These are phyloP conservation scores for Sturmia bella DNA, from an alignment of 2,888 invertebrate species.

Conservation along the genomic window DNA sequence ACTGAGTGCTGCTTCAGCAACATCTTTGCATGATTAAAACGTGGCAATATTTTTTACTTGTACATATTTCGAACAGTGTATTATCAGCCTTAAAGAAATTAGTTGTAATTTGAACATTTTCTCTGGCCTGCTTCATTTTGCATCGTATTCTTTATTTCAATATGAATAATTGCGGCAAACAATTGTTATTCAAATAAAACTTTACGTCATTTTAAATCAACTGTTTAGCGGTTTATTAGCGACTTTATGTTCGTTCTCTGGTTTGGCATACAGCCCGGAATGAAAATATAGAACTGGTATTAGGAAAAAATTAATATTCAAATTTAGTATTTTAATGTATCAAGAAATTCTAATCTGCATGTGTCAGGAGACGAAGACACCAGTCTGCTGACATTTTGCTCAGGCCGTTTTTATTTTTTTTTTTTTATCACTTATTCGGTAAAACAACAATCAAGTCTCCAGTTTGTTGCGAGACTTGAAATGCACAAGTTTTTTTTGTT, in stretches of 20 bases:
- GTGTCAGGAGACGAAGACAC: constrained; percentile 18
- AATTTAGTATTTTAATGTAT: constrained; percentile 9
- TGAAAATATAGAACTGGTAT: constrained; percentile 18
- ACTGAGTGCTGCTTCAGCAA: no score
- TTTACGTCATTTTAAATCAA: constrained; percentile 36
- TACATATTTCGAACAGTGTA: no score
- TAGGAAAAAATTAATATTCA: constrained; percentile 22
- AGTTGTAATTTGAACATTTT: no score
- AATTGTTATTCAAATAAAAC: neutral
- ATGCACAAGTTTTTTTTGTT: neutral
- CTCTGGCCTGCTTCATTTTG: neutral
- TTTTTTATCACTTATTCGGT: neutral
- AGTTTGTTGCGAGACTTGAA: neutral
- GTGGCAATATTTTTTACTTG: no score
- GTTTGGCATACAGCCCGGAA: constrained; percentile 13
- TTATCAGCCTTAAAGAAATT: no score
- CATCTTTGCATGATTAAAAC: no score
- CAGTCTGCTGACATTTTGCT: constrained; percentile 17
- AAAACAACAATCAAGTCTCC: constrained; percentile 18
- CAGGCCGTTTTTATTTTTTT: constrained; percentile 1
- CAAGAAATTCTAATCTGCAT: constrained; percentile 29
- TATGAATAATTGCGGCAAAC: neutral
- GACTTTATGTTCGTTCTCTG: neutral
- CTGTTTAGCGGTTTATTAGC: constrained; percentile 8
- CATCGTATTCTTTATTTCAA: neutral